Percentiles rank a stretch among this genome's conserved stretches.
phyloP scores from a whole-genome alignment of 1,140 invertebrate species.

The Drosophila punjabiensis region DNA sequence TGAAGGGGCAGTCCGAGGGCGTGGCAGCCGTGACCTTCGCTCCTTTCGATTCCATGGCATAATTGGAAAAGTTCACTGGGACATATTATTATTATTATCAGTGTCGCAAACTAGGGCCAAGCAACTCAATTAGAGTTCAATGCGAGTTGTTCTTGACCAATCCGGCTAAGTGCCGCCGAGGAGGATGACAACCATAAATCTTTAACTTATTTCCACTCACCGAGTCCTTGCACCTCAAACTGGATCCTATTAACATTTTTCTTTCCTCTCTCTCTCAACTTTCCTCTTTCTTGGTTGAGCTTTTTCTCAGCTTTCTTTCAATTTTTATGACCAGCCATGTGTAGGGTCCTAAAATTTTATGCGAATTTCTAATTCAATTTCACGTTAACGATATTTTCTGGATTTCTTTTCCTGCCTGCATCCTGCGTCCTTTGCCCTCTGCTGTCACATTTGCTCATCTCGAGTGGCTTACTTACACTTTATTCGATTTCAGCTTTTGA shows the following conservation, averaged over 20 bases:
- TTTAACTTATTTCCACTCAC: slow-evolving; percentile 26
- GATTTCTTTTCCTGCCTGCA: slow-evolving; percentile 22
- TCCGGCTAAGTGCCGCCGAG: not conserved
- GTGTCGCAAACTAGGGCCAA: slow-evolving; percentile 10
- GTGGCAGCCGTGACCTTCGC: slow-evolving; percentile 10
- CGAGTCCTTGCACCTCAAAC: slow-evolving; percentile 5
- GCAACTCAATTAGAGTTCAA: slow-evolving; percentile 53
- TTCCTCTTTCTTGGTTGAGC: not conserved
- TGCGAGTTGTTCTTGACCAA: slow-evolving; percentile 18
- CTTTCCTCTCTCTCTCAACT: not conserved
- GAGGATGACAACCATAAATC: slow-evolving; percentile 27
- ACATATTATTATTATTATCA: slow-evolving; percentile 21
- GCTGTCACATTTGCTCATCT: slow-evolving; percentile 29
- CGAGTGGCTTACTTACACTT: slow-evolving; percentile 39
- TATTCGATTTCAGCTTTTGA: slow-evolving; percentile 63
- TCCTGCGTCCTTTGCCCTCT: not conserved
- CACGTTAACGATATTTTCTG: slow-evolving; percentile 60
- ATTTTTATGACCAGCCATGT: slow-evolving; percentile 55
- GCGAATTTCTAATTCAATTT: slow-evolving; percentile 75
- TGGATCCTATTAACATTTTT: slow-evolving; percentile 25
- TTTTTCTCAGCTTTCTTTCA: slow-evolving; percentile 6
- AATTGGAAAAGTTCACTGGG: slow-evolving; percentile 64
- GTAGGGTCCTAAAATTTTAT: slow-evolving; percentile 59
- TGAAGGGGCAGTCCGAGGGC: not conserved
- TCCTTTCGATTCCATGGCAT: slow-evolving; percentile 37